phyloP scores from a whole-genome alignment of 2,797 vertebrate genomes.

The Cebuella pygmaea region DNA sequence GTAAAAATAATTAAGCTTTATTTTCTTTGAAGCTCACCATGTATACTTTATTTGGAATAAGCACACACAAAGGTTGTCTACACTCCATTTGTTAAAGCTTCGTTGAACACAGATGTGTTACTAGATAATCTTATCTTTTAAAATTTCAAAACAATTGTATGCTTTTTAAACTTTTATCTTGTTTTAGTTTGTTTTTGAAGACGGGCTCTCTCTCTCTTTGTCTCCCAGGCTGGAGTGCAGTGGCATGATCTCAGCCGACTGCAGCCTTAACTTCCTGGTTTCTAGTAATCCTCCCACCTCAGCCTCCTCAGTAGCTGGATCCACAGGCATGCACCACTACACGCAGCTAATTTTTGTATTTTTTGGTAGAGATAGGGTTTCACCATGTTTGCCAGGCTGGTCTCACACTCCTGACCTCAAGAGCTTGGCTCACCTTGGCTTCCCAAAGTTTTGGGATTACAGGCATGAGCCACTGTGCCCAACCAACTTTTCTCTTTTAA shows the following conservation, averaged over 20 bases:
- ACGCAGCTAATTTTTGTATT: neutral
- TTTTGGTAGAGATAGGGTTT: neutral
- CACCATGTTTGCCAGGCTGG: neutral
- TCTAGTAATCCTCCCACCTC: neutral
- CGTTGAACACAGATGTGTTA: neutral
- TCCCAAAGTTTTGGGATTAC: neutral
- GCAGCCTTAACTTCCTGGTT: neutral
- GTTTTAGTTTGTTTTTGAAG: neutral
- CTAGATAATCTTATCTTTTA: constrained; percentile 11
- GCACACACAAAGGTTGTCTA: neutral
- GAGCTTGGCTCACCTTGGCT: neutral
- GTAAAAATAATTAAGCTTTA: neutral
- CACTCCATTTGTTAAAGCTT: neutral
- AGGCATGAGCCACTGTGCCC: neutral
- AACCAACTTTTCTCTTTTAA: neutral
- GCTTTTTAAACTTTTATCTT: neutral
- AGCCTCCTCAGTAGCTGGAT: neutral
- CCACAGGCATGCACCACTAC: rapidly evolving
- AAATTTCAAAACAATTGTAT: constrained; percentile 13
- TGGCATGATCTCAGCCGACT: neutral
- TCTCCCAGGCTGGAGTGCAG: neutral
- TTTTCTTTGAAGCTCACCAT: neutral
- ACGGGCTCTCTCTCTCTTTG: neutral
- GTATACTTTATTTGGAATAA: neutral
- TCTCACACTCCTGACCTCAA: neutral